Evolutionary conservation across 2,797 vertebrate genomes (phyloP).

Genomic region (Manis pentadactyla): DNA sequence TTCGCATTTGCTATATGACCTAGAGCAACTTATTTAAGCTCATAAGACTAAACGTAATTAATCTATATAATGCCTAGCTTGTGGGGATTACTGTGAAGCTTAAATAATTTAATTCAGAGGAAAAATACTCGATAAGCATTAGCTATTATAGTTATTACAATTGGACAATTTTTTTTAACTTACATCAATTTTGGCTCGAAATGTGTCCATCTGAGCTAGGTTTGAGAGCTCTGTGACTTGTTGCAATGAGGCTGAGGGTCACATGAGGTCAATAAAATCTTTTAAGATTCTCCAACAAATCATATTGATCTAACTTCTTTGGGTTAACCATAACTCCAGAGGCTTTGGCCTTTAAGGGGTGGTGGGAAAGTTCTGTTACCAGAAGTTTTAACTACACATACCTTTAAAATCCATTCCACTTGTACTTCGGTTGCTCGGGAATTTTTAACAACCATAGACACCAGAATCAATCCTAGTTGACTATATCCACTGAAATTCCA

Average conservation of each 20-base stretch:
- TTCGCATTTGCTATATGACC: not conserved
- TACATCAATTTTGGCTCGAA: not conserved
- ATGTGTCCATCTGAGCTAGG: not conserved
- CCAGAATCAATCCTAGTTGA: slow-evolving; percentile 24
- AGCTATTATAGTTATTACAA: not conserved
- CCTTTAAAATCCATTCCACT: slow-evolving; percentile 30
- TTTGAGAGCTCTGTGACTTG: not conserved
- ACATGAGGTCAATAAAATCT: slow-evolving; percentile 29
- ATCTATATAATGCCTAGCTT: not conserved
- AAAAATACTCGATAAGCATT: not conserved
- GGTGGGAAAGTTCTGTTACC: not conserved
- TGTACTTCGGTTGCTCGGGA: not conserved
- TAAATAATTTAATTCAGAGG: not conserved
- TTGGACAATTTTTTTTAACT: not conserved
- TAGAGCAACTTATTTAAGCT: not conserved
- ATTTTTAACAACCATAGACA: not conserved
- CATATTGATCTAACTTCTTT: slow-evolving; percentile 25
- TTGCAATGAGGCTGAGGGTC: slow-evolving; percentile 12
- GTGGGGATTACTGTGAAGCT: not conserved
- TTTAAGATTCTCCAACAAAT: slow-evolving; percentile 30
- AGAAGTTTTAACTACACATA: slow-evolving; percentile 46
- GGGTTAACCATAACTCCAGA: not conserved
- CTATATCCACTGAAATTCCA: not conserved
- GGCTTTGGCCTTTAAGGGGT: not conserved
- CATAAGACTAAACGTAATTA: not conserved